These are phyloP conservation scores for Thumatha senex DNA, from an alignment of 2,888 invertebrate species.

Conservation along the genomic window DNA sequence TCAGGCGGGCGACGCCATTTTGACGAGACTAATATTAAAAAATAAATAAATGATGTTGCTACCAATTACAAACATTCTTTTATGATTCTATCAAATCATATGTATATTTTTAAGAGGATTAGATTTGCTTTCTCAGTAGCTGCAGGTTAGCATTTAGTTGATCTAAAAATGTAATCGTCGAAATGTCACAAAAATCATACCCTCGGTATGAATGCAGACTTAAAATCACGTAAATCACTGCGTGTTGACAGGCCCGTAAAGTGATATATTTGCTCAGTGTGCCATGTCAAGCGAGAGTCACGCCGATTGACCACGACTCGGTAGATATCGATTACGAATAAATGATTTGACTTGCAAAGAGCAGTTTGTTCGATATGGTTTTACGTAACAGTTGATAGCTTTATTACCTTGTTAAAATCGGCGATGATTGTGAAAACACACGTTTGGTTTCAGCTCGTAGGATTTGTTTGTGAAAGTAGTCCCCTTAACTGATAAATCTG, in stretches of 20 bases:
- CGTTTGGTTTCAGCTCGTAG: background rate
- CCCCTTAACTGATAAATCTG: no score
- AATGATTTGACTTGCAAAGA: slow-evolving; percentile 25
- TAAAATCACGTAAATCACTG: slow-evolving; percentile 13
- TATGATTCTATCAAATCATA: no score
- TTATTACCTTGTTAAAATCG: background rate
- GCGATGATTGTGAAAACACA: background rate
- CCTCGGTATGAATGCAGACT: background rate
- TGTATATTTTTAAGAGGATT: no score
- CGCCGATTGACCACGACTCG: slow-evolving; percentile 27
- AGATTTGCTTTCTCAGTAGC: no score
- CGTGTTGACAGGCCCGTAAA: slow-evolving; percentile 39
- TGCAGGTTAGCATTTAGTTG: no score
- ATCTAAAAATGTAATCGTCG: no score
- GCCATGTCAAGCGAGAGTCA: slow-evolving; percentile 32
- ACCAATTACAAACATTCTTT: no score
- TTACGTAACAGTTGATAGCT: slow-evolving; percentile 3
- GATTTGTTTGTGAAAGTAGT: background rate
- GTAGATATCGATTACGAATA: slow-evolving; percentile 34
- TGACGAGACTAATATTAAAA: no score
- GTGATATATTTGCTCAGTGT: slow-evolving; percentile 37
- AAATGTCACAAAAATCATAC: background rate
- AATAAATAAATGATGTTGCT: no score
- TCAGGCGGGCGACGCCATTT: no score
- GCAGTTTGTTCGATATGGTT: background rate